Conservation (phyloP, 1,140 invertebrate genomes). For the Drosophila melanogaster region DNA sequence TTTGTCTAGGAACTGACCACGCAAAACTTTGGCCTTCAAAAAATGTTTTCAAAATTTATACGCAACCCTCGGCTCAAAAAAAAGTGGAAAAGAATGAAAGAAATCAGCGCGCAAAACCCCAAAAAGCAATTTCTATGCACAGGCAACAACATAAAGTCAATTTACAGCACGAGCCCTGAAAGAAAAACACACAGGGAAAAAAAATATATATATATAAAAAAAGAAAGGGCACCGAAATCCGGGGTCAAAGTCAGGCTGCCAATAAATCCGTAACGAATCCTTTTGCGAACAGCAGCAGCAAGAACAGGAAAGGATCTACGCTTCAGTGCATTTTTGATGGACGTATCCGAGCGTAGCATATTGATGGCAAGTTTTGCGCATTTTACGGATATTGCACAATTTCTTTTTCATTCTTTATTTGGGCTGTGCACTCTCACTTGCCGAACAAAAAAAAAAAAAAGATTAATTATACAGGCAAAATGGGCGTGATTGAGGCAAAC, state of each 20-base stretch:
- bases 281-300: slow-evolving; percentile 59
- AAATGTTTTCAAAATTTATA: slow-evolving; percentile 40
- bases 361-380: slow-evolving; percentile 82
- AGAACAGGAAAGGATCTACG: slow-evolving; percentile 73
- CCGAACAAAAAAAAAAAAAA: slow-evolving; percentile 63
- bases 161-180: slow-evolving; percentile 68
- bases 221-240: slow-evolving; percentile 14
- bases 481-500: slow-evolving; percentile 67
- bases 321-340: slow-evolving; percentile 82
- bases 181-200: slow-evolving; percentile 34
- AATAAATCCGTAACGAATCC: slow-evolving; percentile 83
- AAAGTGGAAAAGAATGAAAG: slow-evolving; percentile 10
- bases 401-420: slow-evolving; percentile 31
- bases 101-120: slow-evolving; percentile 45
- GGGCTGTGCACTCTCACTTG: slow-evolving; percentile 3
- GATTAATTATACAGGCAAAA: slow-evolving; percentile 70
- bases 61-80: neutral
- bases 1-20: slow-evolving; percentile 55
- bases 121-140: slow-evolving; percentile 60
- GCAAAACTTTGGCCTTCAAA: slow-evolving; percentile 55
- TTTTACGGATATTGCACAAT: slow-evolving; percentile 83
- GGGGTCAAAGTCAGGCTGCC: slow-evolving; percentile 55
- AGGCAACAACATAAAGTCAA: slow-evolving; percentile 64
- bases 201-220: slow-evolving; percentile 2
- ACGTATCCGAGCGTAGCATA: slow-evolving; percentile 83